Conservation (phyloP, 2,888 invertebrate species). For the Notodonta dromedarius region DNA sequence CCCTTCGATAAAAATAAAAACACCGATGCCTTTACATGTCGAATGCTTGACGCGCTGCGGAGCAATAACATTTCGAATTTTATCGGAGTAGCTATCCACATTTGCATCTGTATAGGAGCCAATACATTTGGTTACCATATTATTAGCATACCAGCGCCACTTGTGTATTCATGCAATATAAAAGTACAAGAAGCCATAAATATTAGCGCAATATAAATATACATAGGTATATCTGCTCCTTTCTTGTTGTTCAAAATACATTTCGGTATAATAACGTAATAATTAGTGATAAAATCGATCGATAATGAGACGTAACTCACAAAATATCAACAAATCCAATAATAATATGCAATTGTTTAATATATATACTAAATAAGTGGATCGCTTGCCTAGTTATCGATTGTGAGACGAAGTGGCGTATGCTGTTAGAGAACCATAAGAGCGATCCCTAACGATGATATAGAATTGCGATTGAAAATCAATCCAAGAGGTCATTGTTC, state of each 20-base stretch:
- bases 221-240: constrained; percentile 16
- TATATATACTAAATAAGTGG: neutral
- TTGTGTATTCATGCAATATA: constrained; percentile 46
- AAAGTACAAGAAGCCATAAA: constrained; percentile 32
- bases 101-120: constrained; percentile 77
- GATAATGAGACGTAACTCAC: neutral
- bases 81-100: constrained; percentile 72
- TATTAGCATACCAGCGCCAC: constrained; percentile 71
- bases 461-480: constrained; percentile 48
- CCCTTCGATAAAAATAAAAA: constrained; percentile 80
- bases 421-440: constrained; percentile 17
- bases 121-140: constrained; percentile 74
- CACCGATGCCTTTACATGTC: constrained; percentile 66
- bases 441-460: constrained; percentile 18
- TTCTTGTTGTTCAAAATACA: constrained; percentile 16
- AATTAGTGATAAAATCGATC: neutral
- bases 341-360: neutral
- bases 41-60: constrained; percentile 74
- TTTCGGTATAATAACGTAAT: constrained; percentile 5
- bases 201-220: constrained; percentile 17
- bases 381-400: neutral
- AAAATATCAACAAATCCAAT: neutral
- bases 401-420: constrained; percentile 4
- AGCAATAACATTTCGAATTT: constrained; percentile 77
- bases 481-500: constrained; percentile 59